phyloP scores from a whole-genome alignment of 2,888 invertebrate genomes.

The Ephialtes manifestator region DNA sequence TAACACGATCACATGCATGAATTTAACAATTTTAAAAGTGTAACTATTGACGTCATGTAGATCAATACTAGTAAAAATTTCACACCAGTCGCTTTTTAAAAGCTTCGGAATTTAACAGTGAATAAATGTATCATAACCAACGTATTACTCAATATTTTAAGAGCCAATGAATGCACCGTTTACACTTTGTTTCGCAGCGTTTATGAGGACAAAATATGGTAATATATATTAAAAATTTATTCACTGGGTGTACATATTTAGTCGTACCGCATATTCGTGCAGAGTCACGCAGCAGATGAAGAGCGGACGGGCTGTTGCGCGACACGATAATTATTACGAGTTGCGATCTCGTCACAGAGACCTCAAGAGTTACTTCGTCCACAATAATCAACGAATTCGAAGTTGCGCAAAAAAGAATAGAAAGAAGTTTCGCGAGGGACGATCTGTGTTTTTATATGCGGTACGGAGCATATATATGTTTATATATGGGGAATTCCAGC shows the following conservation, averaged over 20 bases:
- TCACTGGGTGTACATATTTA: neutral
- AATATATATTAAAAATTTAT: constrained; percentile 1
- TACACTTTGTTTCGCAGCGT: neutral
- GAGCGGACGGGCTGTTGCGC: constrained; percentile 19
- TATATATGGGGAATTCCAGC: too few species aligned
- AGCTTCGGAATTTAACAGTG: too few species aligned
- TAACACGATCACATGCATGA: too few species aligned
- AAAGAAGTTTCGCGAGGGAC: constrained; percentile 29
- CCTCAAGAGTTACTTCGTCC: constrained; percentile 24
- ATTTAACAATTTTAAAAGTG: too few species aligned
- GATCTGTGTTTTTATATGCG: constrained; percentile 37
- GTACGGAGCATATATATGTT: constrained; percentile 18
- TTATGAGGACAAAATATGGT: neutral
- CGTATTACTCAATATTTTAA: too few species aligned
- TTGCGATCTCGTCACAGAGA: constrained; percentile 35
- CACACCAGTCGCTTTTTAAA: too few species aligned
- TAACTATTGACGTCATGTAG: too few species aligned
- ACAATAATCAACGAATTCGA: constrained; percentile 42
- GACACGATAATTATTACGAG: constrained; percentile 42
- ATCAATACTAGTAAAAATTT: too few species aligned
- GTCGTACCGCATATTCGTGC: constrained; percentile 17
- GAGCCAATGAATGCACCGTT: neutral
- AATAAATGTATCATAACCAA: too few species aligned
- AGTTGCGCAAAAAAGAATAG: constrained; percentile 53
- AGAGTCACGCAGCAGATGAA: constrained; percentile 17